Base-by-base conservation (phyloP, 2,113 vertebrate species). In the Aptenodytes patagonicus region DNA sequence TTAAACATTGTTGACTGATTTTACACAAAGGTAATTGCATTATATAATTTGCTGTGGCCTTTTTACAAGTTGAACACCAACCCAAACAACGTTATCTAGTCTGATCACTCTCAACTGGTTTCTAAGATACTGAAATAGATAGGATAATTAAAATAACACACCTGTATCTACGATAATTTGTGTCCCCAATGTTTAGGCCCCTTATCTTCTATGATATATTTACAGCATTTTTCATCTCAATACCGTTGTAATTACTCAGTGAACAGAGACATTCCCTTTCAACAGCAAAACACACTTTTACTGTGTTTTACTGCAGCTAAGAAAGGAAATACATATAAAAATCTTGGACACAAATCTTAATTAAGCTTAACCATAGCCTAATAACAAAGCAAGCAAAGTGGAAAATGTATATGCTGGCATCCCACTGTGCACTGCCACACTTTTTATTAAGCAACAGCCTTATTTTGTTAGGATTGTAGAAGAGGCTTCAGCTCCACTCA, bases 361-460 rank as follows among this genome's bases (percentile, higher is more conserved):
- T 83, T 90, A 96, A 94, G 79, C 90, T 94, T 94, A 94, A 89
- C 85, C 64, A 44, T 28, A 70, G n/a, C 29, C 44, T 93, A 84
- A 92, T 82, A 89, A 92, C 83, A 87, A 90, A 90, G 70, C n/a
- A 87, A 91, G 52, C 26, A 93, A 89, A 95, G 79, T 57, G 61
- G 87, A 93, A 93, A 91, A 69, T 9, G 38, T 58, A 60, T 47
- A 70, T 3, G 19, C 32, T 78, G 78, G 38, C 34, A 31, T 76
- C 40, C 42, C 71, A 77, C 32, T 13, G 1, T 9, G 57, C 28
- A 16, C 28, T 71, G 66, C 51, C 73, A 84, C 18, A 38, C 36
- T 60, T 94, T 61, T 79, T 87, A 55, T 81, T 51, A 78, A 87
- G 55, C 46, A 86, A 82, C 26, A 75, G 64, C 6, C 55, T 40